Evolutionary conservation across 2,888 invertebrate genomes (phyloP).

Genomic region (Morinoia aosen): DNA sequence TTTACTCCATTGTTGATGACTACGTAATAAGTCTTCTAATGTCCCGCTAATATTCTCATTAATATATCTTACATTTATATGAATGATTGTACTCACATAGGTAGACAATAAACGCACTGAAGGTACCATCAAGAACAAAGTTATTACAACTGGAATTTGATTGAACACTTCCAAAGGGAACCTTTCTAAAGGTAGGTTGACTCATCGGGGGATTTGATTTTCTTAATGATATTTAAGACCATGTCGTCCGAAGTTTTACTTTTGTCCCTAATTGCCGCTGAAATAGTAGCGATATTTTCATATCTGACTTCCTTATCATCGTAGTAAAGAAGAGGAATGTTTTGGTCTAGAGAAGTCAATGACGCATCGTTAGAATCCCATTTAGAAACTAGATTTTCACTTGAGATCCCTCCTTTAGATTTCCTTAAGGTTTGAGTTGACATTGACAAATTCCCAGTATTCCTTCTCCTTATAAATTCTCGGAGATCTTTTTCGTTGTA

Average conservation of each 20-base stretch:
- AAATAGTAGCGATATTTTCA: constrained; percentile 47
- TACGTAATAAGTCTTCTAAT: background rate
- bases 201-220: constrained; percentile 52
- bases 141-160: background rate
- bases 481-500: constrained; percentile 11
- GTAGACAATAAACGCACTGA: background rate
- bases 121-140: background rate
- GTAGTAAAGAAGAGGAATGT: constrained; percentile 25
- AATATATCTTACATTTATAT: background rate
- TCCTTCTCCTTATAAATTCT: constrained; percentile 39
- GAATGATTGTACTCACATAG: background rate
- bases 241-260: constrained; percentile 37
- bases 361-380: constrained; percentile 8
- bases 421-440: constrained; percentile 45
- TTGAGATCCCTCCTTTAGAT: constrained; percentile 24
- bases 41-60: background rate
- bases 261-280: constrained; percentile 32
- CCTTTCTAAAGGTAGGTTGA: constrained; percentile 35
- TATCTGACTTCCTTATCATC: constrained; percentile 46
- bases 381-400: constrained; percentile 36
- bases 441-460: constrained; percentile 42
- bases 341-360: constrained; percentile 14
- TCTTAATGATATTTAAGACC: constrained; percentile 34
- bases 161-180: background rate
- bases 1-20: background rate